Evolutionary conservation across 2,888 invertebrate genomes (phyloP).

Genomic region (Eretmocerus hayati): DNA sequence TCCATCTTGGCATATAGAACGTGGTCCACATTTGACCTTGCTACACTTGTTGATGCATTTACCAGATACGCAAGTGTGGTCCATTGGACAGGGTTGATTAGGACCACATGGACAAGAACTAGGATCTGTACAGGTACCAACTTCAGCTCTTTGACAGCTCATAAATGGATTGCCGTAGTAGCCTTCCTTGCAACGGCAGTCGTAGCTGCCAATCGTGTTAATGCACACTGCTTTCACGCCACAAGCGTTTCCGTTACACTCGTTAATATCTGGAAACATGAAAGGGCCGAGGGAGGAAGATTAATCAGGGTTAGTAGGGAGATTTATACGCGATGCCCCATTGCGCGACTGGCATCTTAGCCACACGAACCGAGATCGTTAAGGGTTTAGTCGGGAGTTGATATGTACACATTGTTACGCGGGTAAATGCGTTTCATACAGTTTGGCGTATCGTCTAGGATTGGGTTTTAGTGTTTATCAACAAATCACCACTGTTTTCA

Average conservation of each 20-base stretch:
- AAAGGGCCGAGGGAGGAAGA: neutral
- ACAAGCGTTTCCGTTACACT: conserved; percentile 72
- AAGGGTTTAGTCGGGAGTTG: conserved; percentile 1
- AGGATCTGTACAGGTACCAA: conserved; percentile 62
- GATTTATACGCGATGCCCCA: no score
- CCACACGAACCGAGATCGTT: conserved; percentile 3
- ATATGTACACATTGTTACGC: conserved; percentile 1
- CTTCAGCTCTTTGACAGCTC: conserved; percentile 62
- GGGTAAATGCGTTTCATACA: neutral
- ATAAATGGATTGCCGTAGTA: conserved; percentile 83
- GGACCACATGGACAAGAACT: conserved; percentile 63
- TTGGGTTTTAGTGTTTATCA: no score
- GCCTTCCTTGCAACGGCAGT: conserved; percentile 80
- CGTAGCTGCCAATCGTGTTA: conserved; percentile 81
- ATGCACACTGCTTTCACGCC: conserved; percentile 83
- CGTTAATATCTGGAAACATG: conserved; percentile 67
- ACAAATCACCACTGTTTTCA: no score
- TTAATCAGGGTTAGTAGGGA: conserved; percentile 10
- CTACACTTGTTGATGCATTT: conserved; percentile 73
- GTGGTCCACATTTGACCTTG: conserved; percentile 69
- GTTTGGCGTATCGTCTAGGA: no score
- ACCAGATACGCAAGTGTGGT: conserved; percentile 66
- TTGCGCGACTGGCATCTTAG: neutral
- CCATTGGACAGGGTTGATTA: conserved; percentile 67
- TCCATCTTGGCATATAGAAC: conserved; percentile 73